A percentile compares a stretch with the other conserved stretches of the same genome.
Conservation (phyloP, 2,888 invertebrate genomes). For the Eupithecia tripunctaria region DNA sequence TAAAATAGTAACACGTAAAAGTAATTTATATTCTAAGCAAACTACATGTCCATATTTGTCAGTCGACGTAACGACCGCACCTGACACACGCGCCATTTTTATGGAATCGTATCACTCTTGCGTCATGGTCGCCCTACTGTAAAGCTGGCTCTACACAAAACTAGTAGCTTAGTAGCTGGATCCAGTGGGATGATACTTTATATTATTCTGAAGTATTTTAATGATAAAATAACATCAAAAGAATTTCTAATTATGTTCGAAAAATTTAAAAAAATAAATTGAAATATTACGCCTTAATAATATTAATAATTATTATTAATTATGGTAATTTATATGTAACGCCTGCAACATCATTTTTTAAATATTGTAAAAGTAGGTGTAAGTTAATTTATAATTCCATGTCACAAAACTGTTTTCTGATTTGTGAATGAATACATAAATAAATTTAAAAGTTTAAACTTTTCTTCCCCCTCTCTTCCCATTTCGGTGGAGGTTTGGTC, state of each 20-base stretch:
- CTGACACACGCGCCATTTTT: constrained; percentile 34
- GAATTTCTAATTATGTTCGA: too few species aligned
- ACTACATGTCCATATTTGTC: constrained; percentile 37
- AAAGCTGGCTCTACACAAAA: constrained; percentile 2
- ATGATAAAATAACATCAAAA: neutral
- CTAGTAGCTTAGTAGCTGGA: constrained; percentile 14
- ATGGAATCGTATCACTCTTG: constrained; percentile 47
- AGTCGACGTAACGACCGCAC: constrained; percentile 31
- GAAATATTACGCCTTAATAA: too few species aligned
- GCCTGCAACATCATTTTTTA: too few species aligned
- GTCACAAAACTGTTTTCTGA: too few species aligned
- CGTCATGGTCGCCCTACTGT: constrained; percentile 52
- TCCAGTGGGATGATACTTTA: neutral
- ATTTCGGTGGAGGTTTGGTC: neutral
- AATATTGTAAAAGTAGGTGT: too few species aligned
- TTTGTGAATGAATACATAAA: too few species aligned
- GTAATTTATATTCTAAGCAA: constrained; percentile 35
- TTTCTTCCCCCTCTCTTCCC: neutral
- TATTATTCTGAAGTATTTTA: neutral
- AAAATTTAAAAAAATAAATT: too few species aligned
- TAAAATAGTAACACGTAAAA: constrained; percentile 25
- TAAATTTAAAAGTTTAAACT: neutral
- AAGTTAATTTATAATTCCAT: too few species aligned
- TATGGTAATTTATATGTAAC: too few species aligned
- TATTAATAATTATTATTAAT: too few species aligned